phyloP scores from a whole-genome alignment of 2,888 invertebrate species.

The Glyphotaelius pellucidus region DNA sequence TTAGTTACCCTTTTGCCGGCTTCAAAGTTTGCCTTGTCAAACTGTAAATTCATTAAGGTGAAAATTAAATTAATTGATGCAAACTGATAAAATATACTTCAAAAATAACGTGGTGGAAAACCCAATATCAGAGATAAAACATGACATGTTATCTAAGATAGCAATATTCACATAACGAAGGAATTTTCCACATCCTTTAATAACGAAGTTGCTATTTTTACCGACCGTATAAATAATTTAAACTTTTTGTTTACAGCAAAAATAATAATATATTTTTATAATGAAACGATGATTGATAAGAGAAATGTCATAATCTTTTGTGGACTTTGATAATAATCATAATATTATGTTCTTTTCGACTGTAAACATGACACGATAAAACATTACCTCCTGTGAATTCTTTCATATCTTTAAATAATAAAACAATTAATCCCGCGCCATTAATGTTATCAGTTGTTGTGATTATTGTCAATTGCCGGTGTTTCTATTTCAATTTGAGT shows the following conservation, averaged over 20 bases:
- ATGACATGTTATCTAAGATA: not conserved
- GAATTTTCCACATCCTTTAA: not conserved
- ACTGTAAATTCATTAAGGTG: no score
- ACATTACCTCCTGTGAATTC: not conserved
- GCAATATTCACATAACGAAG: not conserved
- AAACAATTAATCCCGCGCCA: not conserved
- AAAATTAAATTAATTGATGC: no score
- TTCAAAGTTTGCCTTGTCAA: not conserved
- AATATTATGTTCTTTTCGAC: not conserved
- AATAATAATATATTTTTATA: no score
- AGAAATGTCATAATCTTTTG: not conserved
- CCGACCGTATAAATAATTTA: not conserved
- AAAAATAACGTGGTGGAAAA: not conserved
- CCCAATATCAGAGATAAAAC: not conserved
- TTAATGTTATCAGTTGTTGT: not conserved
- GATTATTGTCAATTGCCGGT: not conserved
- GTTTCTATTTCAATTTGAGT: not conserved
- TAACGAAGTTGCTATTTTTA: not conserved
- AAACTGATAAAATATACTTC: not conserved
- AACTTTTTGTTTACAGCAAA: no score
- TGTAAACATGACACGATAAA: not conserved
- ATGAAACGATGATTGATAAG: not conserved
- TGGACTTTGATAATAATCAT: not conserved
- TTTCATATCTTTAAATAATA: not conserved
- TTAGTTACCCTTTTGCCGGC: not conserved